Conservation (phyloP, 1,140 invertebrate species). For the Pseudomyrmex pallidus region DNA sequence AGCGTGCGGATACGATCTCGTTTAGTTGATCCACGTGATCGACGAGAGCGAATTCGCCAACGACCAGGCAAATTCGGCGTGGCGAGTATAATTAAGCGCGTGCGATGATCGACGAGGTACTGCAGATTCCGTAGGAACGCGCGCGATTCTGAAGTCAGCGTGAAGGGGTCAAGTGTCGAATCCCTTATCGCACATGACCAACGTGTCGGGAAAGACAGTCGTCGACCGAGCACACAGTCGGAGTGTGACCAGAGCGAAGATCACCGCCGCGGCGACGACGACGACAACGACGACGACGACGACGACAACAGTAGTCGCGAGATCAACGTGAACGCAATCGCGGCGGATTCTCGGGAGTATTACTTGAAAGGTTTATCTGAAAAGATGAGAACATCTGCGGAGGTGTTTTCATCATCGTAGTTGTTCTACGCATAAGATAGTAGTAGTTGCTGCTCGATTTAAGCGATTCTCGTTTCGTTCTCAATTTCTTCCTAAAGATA, state of each 20-base stretch:
- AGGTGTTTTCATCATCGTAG: not conserved
- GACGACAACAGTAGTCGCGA: not conserved
- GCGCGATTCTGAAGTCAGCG: conserved; percentile 72
- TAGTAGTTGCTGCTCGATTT: not conserved
- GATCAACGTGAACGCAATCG: conserved; percentile 17
- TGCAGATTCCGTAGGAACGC: conserved; percentile 68
- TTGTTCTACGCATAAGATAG: too few relatives aligned
- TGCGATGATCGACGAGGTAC: conserved; percentile 61
- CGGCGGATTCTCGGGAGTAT: too few relatives aligned
- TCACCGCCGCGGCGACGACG: not conserved
- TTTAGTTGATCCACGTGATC: conserved; percentile 1
- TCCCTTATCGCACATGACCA: conserved; percentile 74
- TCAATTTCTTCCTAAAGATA: not conserved
- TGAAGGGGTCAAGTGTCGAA: conserved; percentile 81
- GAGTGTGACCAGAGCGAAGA: conserved; percentile 2
- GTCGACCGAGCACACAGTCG: conserved; percentile 1
- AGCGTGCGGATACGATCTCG: not conserved
- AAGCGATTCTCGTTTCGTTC: not conserved
- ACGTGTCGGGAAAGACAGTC: conserved; percentile 20
- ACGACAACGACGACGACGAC: not conserved
- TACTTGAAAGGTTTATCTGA: not conserved
- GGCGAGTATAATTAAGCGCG: conserved; percentile 56
- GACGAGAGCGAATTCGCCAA: too few relatives aligned
- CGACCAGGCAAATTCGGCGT: not conserved
- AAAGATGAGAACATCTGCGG: not conserved